Evolutionary conservation across 2,888 invertebrate species (phyloP).

Genomic region (Drosophila limbata): DNA sequence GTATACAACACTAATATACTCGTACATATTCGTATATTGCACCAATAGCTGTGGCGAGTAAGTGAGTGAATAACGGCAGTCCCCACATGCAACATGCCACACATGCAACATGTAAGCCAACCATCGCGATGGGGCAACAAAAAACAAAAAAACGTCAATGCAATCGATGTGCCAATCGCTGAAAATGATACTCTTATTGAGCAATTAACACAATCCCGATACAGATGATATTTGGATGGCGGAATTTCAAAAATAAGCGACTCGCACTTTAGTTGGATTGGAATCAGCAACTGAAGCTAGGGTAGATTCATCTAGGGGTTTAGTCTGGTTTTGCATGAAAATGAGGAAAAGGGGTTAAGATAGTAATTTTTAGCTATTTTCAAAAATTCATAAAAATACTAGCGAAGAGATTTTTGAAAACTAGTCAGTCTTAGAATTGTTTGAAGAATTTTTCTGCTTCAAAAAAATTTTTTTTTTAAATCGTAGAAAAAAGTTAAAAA

Average conservation of each 20-base stretch:
- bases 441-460: too few species aligned
- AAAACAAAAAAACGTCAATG: conserved; percentile 47
- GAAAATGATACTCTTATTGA: conserved; percentile 33
- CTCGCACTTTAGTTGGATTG: background rate
- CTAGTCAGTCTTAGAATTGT: too few species aligned
- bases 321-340: too few species aligned
- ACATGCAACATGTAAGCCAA: conserved; percentile 48
- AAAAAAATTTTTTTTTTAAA: too few species aligned
- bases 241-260: background rate
- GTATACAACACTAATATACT: background rate
- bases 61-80: conserved; percentile 40
- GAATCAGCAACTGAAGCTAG: background rate
- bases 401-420: too few species aligned
- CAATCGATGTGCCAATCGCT: conserved; percentile 58
- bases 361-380: too few species aligned
- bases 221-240: conserved; percentile 28
- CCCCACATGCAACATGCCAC: conserved; percentile 50
- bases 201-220: conserved; percentile 41
- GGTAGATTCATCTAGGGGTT: too few species aligned
- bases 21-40: conserved; percentile 42
- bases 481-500: too few species aligned
- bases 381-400: too few species aligned
- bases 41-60: conserved; percentile 41
- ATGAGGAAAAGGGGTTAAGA: too few species aligned
- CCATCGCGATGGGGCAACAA: conserved; percentile 38